phyloP scores from a whole-genome alignment of 2,888 invertebrate species.

The Polydrusus cervinus region DNA sequence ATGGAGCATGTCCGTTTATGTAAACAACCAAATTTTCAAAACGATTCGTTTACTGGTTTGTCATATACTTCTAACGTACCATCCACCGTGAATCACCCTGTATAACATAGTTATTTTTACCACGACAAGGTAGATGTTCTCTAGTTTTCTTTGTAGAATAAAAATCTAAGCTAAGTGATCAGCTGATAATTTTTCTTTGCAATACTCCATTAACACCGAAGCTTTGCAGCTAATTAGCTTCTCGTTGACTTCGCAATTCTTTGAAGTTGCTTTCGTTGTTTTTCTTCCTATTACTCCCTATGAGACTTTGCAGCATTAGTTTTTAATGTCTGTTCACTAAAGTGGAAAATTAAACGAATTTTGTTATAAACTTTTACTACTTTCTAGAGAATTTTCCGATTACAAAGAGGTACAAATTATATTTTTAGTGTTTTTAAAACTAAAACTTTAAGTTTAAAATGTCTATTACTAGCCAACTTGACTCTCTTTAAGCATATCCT shows the following conservation, averaged over 20 bases:
- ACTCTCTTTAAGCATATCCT: no score
- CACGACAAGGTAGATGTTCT: no score
- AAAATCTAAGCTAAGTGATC: no score
- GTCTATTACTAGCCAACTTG: no score
- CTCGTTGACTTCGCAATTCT: background rate
- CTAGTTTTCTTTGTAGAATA: no score
- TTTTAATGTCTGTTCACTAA: background rate
- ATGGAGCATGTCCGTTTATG: no score
- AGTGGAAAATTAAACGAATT: slow-evolving; percentile 1
- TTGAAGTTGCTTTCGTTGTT: background rate
- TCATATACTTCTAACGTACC: no score
- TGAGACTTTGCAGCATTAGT: background rate
- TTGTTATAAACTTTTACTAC: background rate
- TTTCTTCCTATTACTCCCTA: background rate
- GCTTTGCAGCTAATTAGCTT: background rate
- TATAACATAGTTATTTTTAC: no score
- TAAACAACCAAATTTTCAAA: no score
- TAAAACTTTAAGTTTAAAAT: no score
- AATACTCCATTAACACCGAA: background rate
- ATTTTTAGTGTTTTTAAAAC: background rate
- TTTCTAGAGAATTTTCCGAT: background rate
- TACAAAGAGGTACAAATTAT: background rate
- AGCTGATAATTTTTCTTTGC: background rate
- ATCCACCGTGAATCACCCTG: no score
- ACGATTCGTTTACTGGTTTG: no score